phyloP scores from a whole-genome alignment of 2,797 vertebrate species.

The Nannoperca australis region DNA sequence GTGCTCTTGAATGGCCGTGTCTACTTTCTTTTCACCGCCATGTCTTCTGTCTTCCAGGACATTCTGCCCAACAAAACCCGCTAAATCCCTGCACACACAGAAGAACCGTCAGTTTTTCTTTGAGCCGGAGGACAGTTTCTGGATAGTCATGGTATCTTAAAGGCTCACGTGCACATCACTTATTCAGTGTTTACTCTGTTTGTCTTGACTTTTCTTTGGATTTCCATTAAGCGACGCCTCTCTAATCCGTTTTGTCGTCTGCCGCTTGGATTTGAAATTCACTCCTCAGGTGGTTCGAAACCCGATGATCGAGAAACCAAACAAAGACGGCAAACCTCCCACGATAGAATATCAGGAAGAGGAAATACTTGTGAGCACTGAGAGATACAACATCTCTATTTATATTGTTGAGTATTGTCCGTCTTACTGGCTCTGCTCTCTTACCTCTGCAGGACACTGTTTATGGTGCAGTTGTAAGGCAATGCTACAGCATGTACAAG shows the following conservation, averaged over 20 bases:
- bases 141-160: constrained; percentile 96
- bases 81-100: constrained; percentile 98
- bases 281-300: constrained; percentile 92
- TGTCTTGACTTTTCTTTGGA: background rate
- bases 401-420: background rate
- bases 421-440: background rate
- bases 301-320: constrained; percentile 94
- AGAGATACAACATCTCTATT: background rate
- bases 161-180: background rate
- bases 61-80: constrained; percentile 97
- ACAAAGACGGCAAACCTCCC: constrained; percentile 94
- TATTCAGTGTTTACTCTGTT: background rate
- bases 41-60: constrained; percentile 85
- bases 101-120: constrained; percentile 99
- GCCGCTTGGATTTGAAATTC: background rate
- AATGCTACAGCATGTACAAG: constrained; percentile 99
- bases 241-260: background rate
- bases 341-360: constrained; percentile 97
- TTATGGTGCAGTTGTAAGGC: constrained; percentile 93
- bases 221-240: background rate
- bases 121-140: constrained; percentile 96
- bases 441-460: constrained; percentile 91
- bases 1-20: background rate
- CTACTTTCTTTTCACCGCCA: constrained; percentile 12
- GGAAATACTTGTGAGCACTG: constrained; percentile 91